Evolutionary conservation across 1,140 invertebrate species (phyloP), one percentile per base, ranked within the genome.

Genomic region (Leptestheria dahalacensis): DNA sequence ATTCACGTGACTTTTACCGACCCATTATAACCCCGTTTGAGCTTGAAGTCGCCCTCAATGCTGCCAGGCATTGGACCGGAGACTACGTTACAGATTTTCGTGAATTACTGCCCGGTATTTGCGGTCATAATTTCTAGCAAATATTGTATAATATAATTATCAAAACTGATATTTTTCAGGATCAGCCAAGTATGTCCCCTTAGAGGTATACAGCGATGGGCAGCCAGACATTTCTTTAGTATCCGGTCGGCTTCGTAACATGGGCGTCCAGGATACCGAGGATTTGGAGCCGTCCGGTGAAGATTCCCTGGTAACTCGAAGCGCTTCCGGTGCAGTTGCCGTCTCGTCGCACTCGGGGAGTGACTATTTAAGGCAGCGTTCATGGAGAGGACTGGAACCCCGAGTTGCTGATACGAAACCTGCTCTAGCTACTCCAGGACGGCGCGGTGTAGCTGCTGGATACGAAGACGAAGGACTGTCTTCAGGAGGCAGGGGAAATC

Each of bases 21-120:
- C 91, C 92, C 3, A 80, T 97, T 51, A 80, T 93, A 1, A 91
- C 88, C n/a, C 86, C 91, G 2, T 92, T 82, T 73, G 93, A 97
- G 73, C 75, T 95, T 46, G 93, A 97, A 74, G 74, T 94, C 29
- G 93, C 92, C 2, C 78, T 91, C 67, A 85, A 72, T 70, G 76
- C 65, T 75, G 76, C 66, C 75, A 77, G 68, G 70, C 75, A 63
- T 58, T 78, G 77, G 78, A 73, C 69, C 49, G 74, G 73, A 25
- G 76, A 81, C 26, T 86, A 87, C 70, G 75, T 83, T 18, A 81
- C 82, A 48, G 86, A 92, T 68, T 93, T 88, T 70, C 76, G 80
- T 64, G 75, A 86, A 65, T 69, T 92, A 52, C 69, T 91, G 24
- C 79, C 82, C 53, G 83, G 83, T 57, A 57, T 0, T 11, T 41